Percentiles rank a stretch among this genome's conserved stretches.
Conservation (phyloP, 2,888 invertebrate species). For the Neoitamus cyanurus region DNA sequence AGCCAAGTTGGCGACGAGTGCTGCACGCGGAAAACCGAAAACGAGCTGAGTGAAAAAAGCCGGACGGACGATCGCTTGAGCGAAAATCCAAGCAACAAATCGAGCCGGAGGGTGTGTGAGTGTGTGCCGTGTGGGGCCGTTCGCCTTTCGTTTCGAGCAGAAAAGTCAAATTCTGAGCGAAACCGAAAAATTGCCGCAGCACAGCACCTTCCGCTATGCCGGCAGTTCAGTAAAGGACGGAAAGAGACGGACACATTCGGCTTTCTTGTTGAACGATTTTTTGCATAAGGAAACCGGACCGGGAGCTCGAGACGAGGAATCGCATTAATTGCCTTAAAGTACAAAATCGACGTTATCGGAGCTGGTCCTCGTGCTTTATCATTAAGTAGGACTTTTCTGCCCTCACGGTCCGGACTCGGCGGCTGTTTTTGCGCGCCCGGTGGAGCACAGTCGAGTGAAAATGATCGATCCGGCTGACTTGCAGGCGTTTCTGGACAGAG, state of each 20-base stretch:
- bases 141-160: slow-evolving; percentile 33
- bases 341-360: slow-evolving; percentile 20
- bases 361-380: background rate
- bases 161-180: slow-evolving; percentile 41
- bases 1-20: background rate
- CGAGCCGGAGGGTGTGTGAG: background rate
- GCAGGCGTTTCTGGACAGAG: slow-evolving; percentile 56
- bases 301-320: background rate
- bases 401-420: background rate
- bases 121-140: slow-evolving; percentile 31
- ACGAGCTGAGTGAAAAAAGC: slow-evolving; percentile 9
- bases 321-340: slow-evolving; percentile 31
- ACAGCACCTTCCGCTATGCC: slow-evolving; percentile 32
- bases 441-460: slow-evolving; percentile 14
- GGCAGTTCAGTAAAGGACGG: background rate
- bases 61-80: slow-evolving; percentile 9
- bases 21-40: background rate
- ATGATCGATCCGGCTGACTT: slow-evolving; percentile 58
- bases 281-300: slow-evolving; percentile 3
- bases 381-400: background rate
- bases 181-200: slow-evolving; percentile 21
- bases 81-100: slow-evolving; percentile 18
- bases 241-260: background rate
- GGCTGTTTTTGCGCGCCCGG: background rate
- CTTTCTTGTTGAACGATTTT: slow-evolving; percentile 27